Base-by-base conservation (phyloP, 1,140 invertebrate species). In the Ostrea edulis region DNA sequence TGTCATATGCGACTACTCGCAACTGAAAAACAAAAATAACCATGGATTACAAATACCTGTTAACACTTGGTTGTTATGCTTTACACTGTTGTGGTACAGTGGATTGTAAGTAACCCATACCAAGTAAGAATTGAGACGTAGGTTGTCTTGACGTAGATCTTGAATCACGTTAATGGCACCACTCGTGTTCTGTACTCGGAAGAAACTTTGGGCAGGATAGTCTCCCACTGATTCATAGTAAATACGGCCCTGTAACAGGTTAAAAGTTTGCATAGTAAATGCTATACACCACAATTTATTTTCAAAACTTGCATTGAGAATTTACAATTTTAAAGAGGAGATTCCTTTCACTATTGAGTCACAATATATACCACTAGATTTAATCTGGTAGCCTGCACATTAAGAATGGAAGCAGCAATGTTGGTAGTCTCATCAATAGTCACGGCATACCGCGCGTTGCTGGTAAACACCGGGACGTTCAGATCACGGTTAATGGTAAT, bases 131-230 rank as follows among this genome's bases (percentile, higher is more conserved):
- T 35, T 85, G 11, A 85, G 83, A 62, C 83, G 83, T 8, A 85
- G 54, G 54, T 85, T 85, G 55, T 85, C 83, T 22, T 85, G 83
- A 7, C 86, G 65, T 52, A 91, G 82, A 58, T 90, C 86, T 1
- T 25, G 54, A 14, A 29, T 84, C 51, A 89, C 83, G 20, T 65
- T 85, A 5, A 91, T 86, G 17, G 35, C 51, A 11, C 89, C 89
- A 44, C 87, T 90, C n/a, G 77, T 87, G 0, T 97, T 97, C 55
- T 90, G 58, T 14, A 92, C 58, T 14, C 29, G 77, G 65, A 92
- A 91, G 86, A 85, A 92, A 85, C 82, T 86, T 22, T 84, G 84
- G 20, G 87, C 89, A 52, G 88, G 84, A n/a, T 71, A 86, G 14
- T 87, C 85, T 62, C 91, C 91, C 25, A 89, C 71, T 25, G 92